Base-by-base conservation (phyloP, 2,113 vertebrate species). In the Nesoenas mayeri region DNA sequence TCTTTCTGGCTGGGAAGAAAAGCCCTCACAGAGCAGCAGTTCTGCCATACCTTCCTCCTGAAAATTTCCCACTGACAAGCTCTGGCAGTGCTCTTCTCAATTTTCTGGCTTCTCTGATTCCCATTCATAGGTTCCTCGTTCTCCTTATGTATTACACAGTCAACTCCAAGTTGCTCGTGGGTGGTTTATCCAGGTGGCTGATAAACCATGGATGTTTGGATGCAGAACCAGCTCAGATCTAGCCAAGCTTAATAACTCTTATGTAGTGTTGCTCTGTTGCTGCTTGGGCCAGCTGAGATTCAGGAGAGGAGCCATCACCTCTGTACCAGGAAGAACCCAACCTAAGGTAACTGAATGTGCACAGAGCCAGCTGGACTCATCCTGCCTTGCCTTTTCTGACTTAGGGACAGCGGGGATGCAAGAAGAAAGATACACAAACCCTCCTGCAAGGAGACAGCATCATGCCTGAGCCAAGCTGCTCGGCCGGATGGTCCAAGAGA, bases 141-240 rank as follows among this genome's bases (percentile, higher is more conserved):
- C 60, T 81, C 51, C 24, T 12, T 12, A 1, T 5, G 6, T 66
- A 21, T 62, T 80, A 58, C 9, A 66, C 12, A 71, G 72, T 84
- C 65, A 84, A 11, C 47, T 78, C 60, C 16, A 48, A 83, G 6
- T 20, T 51, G 42, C 26, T 53, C 0, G 0, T 71, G 56, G 60
- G 86, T 60, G 69, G 51, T 91, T 94, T 93, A 80, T 81, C 60
- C 88, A 93, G 60, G 72, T 74, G 69, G 56, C 83, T 95, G 92
- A 64, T 90, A 88, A 96, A 51, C 47, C 20, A 9, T 7, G 51
- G 36, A 34, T 53, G 42, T 8, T 56, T 47, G 73, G 56, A 71
- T 84, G 60, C 56, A 71, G 77, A 84, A 48, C 38, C 86, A 71
- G 51, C 69, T 91, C 26, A 28, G n/a, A 86, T 51, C 28, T 19